A percentile compares a stretch with the other conserved stretches of the same genome.
Evolutionary conservation across 1,140 invertebrate genomes (phyloP).

Genomic region (Drosophila albomicans): DNA sequence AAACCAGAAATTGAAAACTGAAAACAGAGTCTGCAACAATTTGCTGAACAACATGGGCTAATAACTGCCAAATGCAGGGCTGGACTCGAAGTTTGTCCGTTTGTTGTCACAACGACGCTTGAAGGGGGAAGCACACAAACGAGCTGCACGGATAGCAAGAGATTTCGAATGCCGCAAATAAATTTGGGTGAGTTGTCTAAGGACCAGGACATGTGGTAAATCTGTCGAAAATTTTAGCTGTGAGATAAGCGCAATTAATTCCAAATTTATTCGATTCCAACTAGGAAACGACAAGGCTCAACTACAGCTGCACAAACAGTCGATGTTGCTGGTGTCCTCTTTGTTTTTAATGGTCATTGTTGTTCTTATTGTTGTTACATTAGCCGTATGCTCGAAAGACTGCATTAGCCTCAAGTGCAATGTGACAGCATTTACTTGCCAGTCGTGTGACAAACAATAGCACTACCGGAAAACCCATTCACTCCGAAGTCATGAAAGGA

Average conservation of each 20-base stretch:
- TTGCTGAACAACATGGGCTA: constrained; percentile 37
- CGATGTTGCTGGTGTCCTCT: constrained; percentile 17
- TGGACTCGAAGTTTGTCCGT: constrained; percentile 37
- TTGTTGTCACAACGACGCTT: constrained; percentile 1
- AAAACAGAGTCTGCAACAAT: constrained; percentile 41
- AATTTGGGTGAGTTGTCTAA: constrained; percentile 5
- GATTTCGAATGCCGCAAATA: constrained; percentile 23
- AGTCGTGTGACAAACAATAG: constrained; percentile 46
- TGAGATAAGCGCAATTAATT: constrained; percentile 70
- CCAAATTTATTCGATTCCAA: constrained; percentile 71
- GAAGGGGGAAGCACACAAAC: neutral
- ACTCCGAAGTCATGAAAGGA: constrained; percentile 1
- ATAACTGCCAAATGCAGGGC: constrained; percentile 55
- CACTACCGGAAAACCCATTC: constrained; percentile 17
- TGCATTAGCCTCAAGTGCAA: constrained; percentile 68
- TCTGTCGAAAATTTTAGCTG: constrained; percentile 36
- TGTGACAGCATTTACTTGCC: constrained; percentile 64
- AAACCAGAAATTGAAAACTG: constrained; percentile 16
- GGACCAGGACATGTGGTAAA: constrained; percentile 4
- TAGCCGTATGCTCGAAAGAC: constrained; percentile 38
- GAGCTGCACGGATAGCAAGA: neutral
- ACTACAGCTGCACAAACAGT: constrained; percentile 41
- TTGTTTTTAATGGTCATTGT: constrained; percentile 3
- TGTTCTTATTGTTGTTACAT: constrained; percentile 29
- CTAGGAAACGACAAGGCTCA: constrained; percentile 48